These are phyloP conservation scores for Pterophyllum scalare DNA, from an alignment of 2,113 vertebrate species.

Conservation along the genomic window DNA sequence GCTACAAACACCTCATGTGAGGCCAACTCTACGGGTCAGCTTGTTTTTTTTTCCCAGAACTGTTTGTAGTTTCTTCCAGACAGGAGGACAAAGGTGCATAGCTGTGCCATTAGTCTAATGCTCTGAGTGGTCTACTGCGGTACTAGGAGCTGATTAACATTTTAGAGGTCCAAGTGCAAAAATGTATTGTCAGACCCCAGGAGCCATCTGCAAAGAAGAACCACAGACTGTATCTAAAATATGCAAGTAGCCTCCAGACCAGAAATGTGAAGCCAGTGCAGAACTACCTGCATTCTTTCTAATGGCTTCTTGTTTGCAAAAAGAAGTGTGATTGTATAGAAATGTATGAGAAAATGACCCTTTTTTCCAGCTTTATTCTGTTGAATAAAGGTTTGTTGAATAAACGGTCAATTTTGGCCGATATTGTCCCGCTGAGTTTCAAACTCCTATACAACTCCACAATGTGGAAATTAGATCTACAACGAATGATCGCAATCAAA, in stretches of 20 bases:
- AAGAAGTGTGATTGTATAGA: not conserved
- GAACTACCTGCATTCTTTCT: not conserved
- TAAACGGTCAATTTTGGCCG: no score
- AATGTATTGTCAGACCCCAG: not conserved
- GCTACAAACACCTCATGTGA: slow-evolving; percentile 64
- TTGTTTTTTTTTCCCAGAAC: slow-evolving; percentile 58
- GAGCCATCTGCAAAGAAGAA: not conserved
- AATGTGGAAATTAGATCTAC: no score
- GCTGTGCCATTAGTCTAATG: not conserved
- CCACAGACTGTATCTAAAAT: no score
- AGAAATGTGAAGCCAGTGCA: no score
- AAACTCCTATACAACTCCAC: no score
- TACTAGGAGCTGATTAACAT: not conserved
- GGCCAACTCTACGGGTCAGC: slow-evolving; percentile 36
- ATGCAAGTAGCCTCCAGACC: not conserved
- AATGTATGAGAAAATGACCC: not conserved
- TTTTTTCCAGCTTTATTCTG: not conserved
- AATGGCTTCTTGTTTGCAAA: not conserved
- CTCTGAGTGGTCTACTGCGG: not conserved
- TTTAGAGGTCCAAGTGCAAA: not conserved
- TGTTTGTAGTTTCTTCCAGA: slow-evolving; percentile 36
- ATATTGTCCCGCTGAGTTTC: no score
- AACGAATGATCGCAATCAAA: no score
- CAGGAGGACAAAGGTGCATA: slow-evolving; percentile 8
- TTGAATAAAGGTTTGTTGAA: not conserved